phyloP scores from a whole-genome alignment of 2,113 vertebrate species.

The Syngnathus scovelli region DNA sequence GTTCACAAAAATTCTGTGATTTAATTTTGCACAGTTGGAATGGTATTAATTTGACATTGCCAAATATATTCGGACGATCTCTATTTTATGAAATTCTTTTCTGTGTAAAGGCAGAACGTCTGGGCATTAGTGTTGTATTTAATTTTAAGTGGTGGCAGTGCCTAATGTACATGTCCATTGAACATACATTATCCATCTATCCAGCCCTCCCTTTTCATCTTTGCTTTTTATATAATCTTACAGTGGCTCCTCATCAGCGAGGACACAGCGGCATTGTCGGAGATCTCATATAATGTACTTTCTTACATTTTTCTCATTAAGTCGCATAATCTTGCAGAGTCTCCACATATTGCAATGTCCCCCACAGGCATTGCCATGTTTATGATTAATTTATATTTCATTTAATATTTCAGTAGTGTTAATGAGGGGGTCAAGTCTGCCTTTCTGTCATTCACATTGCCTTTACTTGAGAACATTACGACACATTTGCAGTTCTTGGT shows the following conservation, averaged over 20 bases:
- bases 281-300: not conserved
- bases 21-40: not conserved
- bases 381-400: constrained; percentile 54
- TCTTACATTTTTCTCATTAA: constrained; percentile 3
- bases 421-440: constrained; percentile 38
- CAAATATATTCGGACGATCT: too few species aligned
- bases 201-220: not conserved
- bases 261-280: not conserved
- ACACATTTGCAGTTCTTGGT: not conserved
- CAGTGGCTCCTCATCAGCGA: not conserved
- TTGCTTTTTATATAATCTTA: not conserved
- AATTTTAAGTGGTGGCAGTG: not conserved
- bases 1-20: not conserved
- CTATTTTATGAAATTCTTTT: too few species aligned
- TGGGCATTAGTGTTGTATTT: too few species aligned
- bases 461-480: constrained; percentile 32
- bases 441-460: constrained; percentile 27
- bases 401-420: constrained; percentile 22
- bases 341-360: constrained; percentile 48
- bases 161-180: not conserved
- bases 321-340: constrained; percentile 33
- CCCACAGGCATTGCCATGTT: constrained; percentile 48
- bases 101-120: too few species aligned
- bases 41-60: not conserved
- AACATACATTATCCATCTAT: not conserved